phyloP scores from a whole-genome alignment of 2,113 vertebrate genomes.

The Dermatemys mawii region DNA sequence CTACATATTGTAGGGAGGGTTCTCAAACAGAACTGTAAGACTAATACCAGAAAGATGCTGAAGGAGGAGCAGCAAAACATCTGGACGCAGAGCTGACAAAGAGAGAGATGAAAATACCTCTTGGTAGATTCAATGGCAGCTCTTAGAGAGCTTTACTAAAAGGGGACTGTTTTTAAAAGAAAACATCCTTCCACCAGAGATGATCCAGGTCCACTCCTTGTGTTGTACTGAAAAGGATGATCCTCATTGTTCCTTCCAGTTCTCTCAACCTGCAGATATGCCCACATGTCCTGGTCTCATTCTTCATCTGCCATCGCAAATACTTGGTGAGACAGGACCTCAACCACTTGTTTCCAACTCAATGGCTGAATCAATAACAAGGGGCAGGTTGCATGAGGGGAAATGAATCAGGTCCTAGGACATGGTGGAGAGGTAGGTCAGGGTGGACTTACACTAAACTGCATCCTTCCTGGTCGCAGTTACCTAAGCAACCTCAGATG shows the following conservation, averaged over 20 bases:
- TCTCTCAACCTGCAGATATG: background rate
- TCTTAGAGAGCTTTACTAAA: background rate
- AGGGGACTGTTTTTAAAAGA: accelerated
- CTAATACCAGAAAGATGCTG: background rate
- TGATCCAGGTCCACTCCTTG: background rate
- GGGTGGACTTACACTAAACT: background rate
- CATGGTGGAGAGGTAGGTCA: background rate
- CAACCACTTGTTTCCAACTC: background rate
- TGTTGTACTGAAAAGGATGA: background rate
- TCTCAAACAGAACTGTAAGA: background rate
- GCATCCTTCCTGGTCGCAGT: background rate
- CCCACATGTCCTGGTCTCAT: background rate
- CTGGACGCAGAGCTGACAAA: background rate
- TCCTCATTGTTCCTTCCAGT: background rate
- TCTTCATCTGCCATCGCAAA: background rate
- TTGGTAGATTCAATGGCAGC: background rate
- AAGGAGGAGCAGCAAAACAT: background rate
- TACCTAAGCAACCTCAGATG: background rate
- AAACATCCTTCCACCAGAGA: background rate
- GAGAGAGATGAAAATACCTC: background rate
- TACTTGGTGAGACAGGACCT: background rate
- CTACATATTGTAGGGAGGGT: background rate
- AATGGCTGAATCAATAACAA: background rate
- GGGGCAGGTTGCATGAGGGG: background rate
- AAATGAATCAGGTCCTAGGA: background rate